A percentile compares a stretch with the other conserved stretches of the same genome.
These are phyloP conservation scores for Myiotriccus ornatus DNA, from an alignment of 2,797 vertebrate genomes.

Conservation along the genomic window DNA sequence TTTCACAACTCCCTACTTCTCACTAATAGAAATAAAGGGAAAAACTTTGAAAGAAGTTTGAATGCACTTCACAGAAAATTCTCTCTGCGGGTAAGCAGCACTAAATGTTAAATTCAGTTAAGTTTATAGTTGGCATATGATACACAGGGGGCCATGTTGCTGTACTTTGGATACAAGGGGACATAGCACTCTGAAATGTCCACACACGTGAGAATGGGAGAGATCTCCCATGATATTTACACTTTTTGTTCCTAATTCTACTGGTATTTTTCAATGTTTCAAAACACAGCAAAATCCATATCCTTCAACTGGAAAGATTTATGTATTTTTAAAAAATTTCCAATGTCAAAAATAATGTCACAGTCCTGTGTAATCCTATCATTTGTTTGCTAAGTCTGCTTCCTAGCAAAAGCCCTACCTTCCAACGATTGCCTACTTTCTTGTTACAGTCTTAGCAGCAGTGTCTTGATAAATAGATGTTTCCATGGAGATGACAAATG, in stretches of 20 bases:
- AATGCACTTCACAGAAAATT: not conserved
- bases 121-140: not conserved
- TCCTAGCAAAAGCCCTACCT: slow-evolving; percentile 6
- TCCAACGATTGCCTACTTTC: slow-evolving; percentile 36
- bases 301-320: not conserved
- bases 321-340: not conserved
- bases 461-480: slow-evolving; percentile 63
- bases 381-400: not conserved
- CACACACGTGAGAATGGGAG: not conserved
- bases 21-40: not conserved
- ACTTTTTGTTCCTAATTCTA: not conserved
- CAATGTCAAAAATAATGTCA: not conserved
- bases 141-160: fast-evolving
- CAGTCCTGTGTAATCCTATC: not conserved
- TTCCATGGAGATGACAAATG: slow-evolving; percentile 74
- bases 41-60: not conserved
- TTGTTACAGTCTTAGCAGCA: slow-evolving; percentile 39
- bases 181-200: fast-evolving
- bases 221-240: not conserved
- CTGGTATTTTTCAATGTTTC: not conserved
- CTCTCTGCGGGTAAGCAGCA: not conserved
- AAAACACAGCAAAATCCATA: not conserved
- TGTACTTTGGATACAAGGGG: not conserved
- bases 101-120: not conserved
- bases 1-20: not conserved